Percentiles rank a stretch among this genome's conserved stretches.
These are phyloP conservation scores for Erpornis zantholeuca DNA, from an alignment of 2,113 vertebrate species.

Conservation along the genomic window DNA sequence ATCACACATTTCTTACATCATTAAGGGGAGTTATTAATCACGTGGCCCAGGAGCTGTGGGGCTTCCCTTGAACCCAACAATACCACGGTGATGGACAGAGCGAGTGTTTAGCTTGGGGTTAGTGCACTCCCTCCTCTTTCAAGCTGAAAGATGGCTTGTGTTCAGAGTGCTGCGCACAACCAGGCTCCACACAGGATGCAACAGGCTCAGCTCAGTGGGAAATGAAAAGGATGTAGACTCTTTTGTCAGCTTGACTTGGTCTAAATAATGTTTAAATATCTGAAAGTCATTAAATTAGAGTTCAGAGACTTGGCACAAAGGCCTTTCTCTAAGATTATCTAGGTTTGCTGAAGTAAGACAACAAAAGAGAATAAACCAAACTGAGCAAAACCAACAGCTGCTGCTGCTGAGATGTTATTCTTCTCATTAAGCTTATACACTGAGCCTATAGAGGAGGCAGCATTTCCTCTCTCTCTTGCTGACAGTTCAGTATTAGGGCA, in stretches of 20 bases:
- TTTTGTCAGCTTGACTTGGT: constrained; percentile 6
- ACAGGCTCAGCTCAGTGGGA: neutral
- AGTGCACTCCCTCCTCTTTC: neutral
- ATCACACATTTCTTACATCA: neutral
- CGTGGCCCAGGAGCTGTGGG: neutral
- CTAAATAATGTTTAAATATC: constrained; percentile 46
- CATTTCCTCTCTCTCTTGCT: constrained; percentile 11
- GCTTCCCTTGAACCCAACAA: accelerated
- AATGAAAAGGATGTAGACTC: neutral
- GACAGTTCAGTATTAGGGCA: constrained; percentile 24
- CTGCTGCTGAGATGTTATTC: neutral
- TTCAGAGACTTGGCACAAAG: constrained; percentile 5
- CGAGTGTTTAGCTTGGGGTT: neutral
- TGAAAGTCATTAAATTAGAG: constrained; percentile 26
- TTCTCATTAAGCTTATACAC: neutral
- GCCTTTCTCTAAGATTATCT: constrained; percentile 24
- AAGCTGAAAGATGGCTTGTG: neutral
- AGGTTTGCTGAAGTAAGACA: constrained; percentile 15
- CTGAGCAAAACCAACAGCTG: neutral
- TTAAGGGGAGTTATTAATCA: neutral
- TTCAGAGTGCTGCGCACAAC: accelerated
- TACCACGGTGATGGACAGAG: neutral
- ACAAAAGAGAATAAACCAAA: constrained; percentile 12
- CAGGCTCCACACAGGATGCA: neutral
- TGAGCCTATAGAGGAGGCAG: constrained; percentile 5